phyloP scores from a whole-genome alignment of 2,797 vertebrate genomes.

The Tadarida brasiliensis region DNA sequence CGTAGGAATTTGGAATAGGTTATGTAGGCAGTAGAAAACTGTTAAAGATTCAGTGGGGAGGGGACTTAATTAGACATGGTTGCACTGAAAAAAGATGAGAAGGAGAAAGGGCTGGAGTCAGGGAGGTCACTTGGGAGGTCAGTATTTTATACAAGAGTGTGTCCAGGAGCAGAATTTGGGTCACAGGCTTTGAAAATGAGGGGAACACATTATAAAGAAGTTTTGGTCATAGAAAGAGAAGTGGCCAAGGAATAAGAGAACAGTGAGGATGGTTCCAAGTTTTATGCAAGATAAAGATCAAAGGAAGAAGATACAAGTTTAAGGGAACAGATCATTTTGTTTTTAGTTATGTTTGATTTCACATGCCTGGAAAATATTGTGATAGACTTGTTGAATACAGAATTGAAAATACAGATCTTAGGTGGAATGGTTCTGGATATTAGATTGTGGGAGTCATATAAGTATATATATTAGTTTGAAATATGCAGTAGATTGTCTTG shows the following conservation, averaged over 20 bases:
- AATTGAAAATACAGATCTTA: background rate
- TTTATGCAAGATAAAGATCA: constrained; percentile 37
- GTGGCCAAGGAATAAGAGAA: background rate
- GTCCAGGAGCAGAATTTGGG: background rate
- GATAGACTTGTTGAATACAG: background rate
- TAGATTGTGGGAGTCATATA: background rate
- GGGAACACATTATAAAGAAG: background rate
- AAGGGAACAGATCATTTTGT: background rate
- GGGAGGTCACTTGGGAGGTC: background rate
- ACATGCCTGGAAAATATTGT: background rate
- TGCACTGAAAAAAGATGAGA: background rate
- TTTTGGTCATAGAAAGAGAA: background rate
- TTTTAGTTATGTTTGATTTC: constrained; percentile 7
- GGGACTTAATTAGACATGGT: background rate
- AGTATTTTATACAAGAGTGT: constrained; percentile 8
- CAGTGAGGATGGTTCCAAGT: background rate
- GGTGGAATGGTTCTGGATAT: background rate
- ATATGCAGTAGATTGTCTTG: background rate
- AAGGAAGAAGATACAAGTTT: background rate
- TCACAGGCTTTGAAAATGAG: background rate
- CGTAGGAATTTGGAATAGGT: constrained; percentile 3
- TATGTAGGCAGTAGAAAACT: background rate
- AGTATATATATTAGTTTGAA: background rate
- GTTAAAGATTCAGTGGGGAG: background rate
- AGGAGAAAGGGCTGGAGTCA: background rate